These are phyloP conservation scores for Telmatochromis brachygnathus DNA, from an alignment of 2,113 vertebrate genomes.

Conservation along the genomic window DNA sequence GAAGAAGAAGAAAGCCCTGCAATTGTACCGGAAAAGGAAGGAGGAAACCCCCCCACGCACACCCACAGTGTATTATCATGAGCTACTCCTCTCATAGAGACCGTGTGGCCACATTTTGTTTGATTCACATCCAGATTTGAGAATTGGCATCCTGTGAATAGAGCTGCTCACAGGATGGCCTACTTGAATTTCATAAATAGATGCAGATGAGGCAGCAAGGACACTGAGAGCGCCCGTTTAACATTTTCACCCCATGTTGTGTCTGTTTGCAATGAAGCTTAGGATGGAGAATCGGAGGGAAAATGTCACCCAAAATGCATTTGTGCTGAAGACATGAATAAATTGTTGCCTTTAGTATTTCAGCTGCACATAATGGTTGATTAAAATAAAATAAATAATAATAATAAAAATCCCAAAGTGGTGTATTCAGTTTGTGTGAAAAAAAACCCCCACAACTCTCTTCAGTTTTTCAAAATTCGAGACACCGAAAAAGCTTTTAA, in stretches of 20 bases:
- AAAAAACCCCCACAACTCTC: not conserved
- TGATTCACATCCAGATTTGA: constrained; percentile 32
- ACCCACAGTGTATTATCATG: not conserved
- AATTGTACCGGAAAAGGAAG: constrained; percentile 22
- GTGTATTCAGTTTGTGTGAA: not conserved
- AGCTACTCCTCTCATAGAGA: not conserved
- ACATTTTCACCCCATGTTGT: not conserved
- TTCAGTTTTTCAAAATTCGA: not conserved
- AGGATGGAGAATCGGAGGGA: not conserved
- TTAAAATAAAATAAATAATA: not conserved
- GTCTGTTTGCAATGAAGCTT: not conserved
- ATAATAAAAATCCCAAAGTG: not conserved
- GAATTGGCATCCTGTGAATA: constrained; percentile 24
- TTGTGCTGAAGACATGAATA: not conserved
- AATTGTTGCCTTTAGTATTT: not conserved
- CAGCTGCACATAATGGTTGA: not conserved
- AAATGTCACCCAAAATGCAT: not conserved
- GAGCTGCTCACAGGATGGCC: constrained; percentile 8
- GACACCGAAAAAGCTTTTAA: not conserved
- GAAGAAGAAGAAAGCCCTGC: not conserved
- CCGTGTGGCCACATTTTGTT: constrained; percentile 10
- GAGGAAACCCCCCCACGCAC: constrained; percentile 1
- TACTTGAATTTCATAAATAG: constrained; percentile 21
- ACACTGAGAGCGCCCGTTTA: not conserved
- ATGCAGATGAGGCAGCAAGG: not conserved